Percentiles rank a stretch among this genome's conserved stretches.
Evolutionary conservation across 1,140 invertebrate species (phyloP).

Genomic region (Probaryconus sp.): DNA sequence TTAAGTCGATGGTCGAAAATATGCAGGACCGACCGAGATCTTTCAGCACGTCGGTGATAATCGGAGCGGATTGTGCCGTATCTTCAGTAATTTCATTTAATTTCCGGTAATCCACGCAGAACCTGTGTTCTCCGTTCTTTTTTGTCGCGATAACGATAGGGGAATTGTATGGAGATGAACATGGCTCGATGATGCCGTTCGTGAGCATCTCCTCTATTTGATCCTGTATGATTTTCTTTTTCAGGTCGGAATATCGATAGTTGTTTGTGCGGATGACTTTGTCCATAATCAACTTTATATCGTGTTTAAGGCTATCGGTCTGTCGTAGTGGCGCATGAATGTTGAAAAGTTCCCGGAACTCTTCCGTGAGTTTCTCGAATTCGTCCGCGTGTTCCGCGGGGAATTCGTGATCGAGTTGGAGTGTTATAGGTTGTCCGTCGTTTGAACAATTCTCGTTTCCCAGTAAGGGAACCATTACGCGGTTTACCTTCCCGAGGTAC

Average conservation of each 20-base stretch:
- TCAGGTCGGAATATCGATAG: slow-evolving; percentile 28
- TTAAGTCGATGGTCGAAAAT: slow-evolving; percentile 65
- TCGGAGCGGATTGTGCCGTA: slow-evolving; percentile 51
- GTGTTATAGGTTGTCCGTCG: background rate
- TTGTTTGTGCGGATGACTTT: background rate
- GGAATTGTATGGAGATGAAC: slow-evolving; percentile 65
- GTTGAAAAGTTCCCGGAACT: no score
- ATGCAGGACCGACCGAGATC: slow-evolving; percentile 53
- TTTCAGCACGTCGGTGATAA: slow-evolving; percentile 55
- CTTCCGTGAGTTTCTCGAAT: no score
- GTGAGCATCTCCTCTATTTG: slow-evolving; percentile 54
- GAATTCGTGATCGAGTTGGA: background rate
- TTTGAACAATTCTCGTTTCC: no score
- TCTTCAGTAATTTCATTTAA: slow-evolving; percentile 71
- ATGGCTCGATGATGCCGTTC: slow-evolving; percentile 60
- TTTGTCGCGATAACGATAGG: slow-evolving; percentile 77
- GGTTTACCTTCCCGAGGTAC: no score
- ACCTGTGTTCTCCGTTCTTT: slow-evolving; percentile 71
- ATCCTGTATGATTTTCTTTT: slow-evolving; percentile 16
- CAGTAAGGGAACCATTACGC: no score
- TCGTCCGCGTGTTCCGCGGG: slow-evolving; percentile 18
- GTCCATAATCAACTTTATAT: slow-evolving; percentile 4
- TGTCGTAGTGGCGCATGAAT: no score
- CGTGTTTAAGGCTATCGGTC: no score
- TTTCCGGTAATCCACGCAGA: slow-evolving; percentile 68